Base-by-base conservation (phyloP, 2,113 vertebrate genomes). In the Bos indicus region DNA sequence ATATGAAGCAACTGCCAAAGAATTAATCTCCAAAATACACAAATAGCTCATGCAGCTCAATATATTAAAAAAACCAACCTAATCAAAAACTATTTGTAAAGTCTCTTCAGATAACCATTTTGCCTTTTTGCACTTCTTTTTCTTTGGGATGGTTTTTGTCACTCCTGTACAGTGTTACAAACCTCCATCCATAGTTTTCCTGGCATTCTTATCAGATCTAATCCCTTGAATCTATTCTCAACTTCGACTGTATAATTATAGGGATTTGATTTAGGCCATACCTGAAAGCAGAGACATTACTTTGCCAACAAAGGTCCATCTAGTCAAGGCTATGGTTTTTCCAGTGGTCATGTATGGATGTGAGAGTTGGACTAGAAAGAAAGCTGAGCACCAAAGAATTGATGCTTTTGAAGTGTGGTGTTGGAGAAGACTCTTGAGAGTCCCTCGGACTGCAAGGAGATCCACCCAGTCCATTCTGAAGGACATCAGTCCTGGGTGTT, bases 311-410 rank as follows among this genome's bases (percentile, higher is more conserved):
- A 62, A 62, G 59, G 26, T 62, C 59, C 0, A 0, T 30, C 59
- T 62, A 62, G 59, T 30, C 28, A 62, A 62, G 59, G 28, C 59
- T 62, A 62, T 62, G 59, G 59, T 62, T 62, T 62, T 62, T 62
- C 13, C 28, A 15, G 28, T 62, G 59, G 12, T 15, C 28, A 62
- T 62, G 26, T 62, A 62, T 60, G 0, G 5, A 30, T 15, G 59
- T 60, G 59, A 60, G 26, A 30, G 26, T 30, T 30, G 12, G 26
- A 60, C 26, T 60, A 26, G 3, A 26, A 60, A 60, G 5, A 60
- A 60, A 14, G 59, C 12, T 60, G 59, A 60, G 26, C 0, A 0
- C 26, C 0, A 1, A 30, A 60, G 59, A 60, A 30, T 1, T 60
- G 6, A 60, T 60, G 26, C 59, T 60, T 30, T 60, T 60, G 59